These are phyloP conservation scores for Gymnocypris eckloni DNA, from an alignment of 2,797 vertebrate species.

Conservation along the genomic window DNA sequence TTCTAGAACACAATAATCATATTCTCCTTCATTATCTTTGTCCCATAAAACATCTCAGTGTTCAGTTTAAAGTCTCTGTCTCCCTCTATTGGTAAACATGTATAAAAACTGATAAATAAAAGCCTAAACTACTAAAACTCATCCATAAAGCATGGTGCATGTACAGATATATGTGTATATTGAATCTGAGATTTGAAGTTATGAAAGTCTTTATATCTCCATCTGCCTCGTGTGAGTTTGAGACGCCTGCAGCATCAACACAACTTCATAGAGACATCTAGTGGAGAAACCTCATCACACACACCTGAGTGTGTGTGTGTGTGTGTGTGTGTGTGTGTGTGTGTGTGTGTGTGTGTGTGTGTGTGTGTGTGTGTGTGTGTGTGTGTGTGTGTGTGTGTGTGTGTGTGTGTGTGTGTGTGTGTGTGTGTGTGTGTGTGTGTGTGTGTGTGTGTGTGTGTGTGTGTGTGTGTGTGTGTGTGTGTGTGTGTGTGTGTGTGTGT, in stretches of 20 bases:
- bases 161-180: not conserved
- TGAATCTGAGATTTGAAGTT: not conserved
- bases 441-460: not conserved
- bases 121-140: not conserved
- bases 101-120: fast-evolving
- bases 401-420: too few species aligned
- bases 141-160: not conserved
- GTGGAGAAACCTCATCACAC: not conserved
- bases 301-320: not conserved
- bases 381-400: too few species aligned
- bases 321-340: not conserved
- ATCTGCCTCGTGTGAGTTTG: not conserved
- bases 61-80: not conserved
- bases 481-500: too few species aligned
- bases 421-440: conserved; percentile 4
- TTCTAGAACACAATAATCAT: not conserved
- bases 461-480: too few species aligned
- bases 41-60: not conserved
- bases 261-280: not conserved
- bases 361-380: too few species aligned
- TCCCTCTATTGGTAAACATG: not conserved
- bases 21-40: not conserved
- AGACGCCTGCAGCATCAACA: conserved; percentile 8
- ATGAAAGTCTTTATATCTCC: not conserved
- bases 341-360: too few species aligned